These are phyloP conservation scores for Pachycephala philippinensis DNA, from an alignment of 2,113 vertebrate species.

Conservation along the genomic window DNA sequence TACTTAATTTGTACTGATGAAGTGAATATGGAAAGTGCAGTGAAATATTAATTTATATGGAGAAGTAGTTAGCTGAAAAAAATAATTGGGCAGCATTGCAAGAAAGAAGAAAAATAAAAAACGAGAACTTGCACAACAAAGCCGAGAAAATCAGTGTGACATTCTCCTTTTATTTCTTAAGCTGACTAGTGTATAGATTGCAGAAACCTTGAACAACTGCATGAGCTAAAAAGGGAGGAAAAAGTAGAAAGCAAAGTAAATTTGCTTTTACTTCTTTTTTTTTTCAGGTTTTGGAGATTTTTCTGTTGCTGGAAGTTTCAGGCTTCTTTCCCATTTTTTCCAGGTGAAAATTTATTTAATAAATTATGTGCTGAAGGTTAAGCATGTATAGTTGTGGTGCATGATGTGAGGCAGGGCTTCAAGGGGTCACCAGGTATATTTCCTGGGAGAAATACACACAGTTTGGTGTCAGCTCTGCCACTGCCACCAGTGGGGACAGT, in stretches of 20 bases:
- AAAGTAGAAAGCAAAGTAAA: neutral
- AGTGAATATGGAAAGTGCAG: neutral
- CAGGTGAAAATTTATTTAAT: constrained; percentile 49
- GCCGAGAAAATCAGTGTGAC: neutral
- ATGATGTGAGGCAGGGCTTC: neutral
- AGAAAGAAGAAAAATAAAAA: neutral
- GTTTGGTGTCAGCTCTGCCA: neutral
- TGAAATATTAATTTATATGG: constrained; percentile 17
- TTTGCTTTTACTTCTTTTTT: neutral
- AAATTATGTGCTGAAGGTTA: neutral
- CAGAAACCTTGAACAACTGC: neutral
- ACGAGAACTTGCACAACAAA: neutral
- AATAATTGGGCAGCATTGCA: neutral
- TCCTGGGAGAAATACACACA: neutral
- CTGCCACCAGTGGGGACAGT: neutral
- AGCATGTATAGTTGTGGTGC: neutral
- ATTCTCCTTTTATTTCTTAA: neutral
- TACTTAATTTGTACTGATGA: constrained; percentile 4
- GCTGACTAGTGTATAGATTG: neutral
- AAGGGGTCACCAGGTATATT: neutral
- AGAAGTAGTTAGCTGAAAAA: neutral
- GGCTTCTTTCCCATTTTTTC: constrained; percentile 36
- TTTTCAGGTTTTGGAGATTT: constrained; percentile 44
- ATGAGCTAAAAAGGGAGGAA: neutral
- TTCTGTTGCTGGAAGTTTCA: constrained; percentile 63